A percentile compares a stretch with the other conserved stretches of the same genome.
These are phyloP conservation scores for Masticophis lateralis DNA, from an alignment of 2,797 vertebrate genomes.

Conservation along the genomic window DNA sequence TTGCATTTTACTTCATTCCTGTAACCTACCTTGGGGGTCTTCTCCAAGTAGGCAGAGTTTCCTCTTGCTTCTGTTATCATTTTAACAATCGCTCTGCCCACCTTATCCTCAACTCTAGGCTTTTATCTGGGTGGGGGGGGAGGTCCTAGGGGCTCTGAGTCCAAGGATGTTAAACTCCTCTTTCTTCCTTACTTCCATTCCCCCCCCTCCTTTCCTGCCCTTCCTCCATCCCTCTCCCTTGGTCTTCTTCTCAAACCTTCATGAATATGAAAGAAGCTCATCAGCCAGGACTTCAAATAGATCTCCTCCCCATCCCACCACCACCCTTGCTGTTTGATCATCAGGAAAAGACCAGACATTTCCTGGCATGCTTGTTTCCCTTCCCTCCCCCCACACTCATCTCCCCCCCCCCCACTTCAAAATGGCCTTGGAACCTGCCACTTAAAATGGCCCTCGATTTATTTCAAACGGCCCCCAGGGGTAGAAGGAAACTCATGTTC, in stretches of 20 bases:
- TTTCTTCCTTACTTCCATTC: fast-evolving
- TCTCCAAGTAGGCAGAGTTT: background rate
- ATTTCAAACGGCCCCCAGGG: conserved; percentile 30
- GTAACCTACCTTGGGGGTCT: background rate
- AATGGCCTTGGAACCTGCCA: background rate
- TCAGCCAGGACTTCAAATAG: background rate
- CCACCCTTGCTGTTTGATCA: background rate
- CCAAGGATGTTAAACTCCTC: fast-evolving
- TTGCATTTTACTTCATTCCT: background rate
- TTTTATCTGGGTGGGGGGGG: background rate
- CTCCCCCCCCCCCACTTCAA: background rate
- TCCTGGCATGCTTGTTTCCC: fast-evolving
- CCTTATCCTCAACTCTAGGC: background rate
- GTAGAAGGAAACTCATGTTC: background rate
- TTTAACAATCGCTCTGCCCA: background rate
- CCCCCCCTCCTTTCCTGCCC: background rate
- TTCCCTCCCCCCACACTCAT: background rate
- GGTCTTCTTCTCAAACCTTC: background rate
- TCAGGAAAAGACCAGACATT: background rate
- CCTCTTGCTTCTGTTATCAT: background rate
- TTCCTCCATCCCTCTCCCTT: background rate
- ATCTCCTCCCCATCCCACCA: background rate
- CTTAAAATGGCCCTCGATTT: background rate
- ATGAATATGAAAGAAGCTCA: fast-evolving
- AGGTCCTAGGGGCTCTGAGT: background rate